Evolutionary conservation across 2,888 invertebrate genomes (phyloP), one percentile per base, ranked within the genome.

Genomic region (Slavum lentiscoides): DNA sequence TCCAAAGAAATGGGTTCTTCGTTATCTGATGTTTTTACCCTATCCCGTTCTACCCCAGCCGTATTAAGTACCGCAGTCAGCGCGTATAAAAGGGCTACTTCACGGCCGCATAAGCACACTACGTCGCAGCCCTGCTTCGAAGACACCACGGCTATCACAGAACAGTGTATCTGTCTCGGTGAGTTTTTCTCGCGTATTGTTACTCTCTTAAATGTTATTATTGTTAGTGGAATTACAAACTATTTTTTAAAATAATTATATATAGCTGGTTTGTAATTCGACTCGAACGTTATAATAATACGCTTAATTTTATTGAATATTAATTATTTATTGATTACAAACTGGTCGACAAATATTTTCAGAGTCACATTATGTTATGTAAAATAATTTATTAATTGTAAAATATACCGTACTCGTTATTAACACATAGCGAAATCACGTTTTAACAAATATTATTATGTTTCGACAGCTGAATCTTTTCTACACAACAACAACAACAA

Each of bases 51-150:
- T 7, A 19, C 21, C 21, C 58, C 17, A 4, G 11, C 8, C n/a
- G n/a, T 17, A 21, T 55, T 49, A 23, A 13, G 7, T 39, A 39
- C 53, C 5, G 19, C 55, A 7, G 39, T 13, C 21, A 17, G 39
- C 19, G 1, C 3, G 37, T 67, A 75, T 75, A 75, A 58, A 75
- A 75, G 58, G 39, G 39, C 67, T 58, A 66, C 66, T 75, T 21
- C 13, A 9, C 75, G 8, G 17, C 58, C 66, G 64, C 23, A 67
- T 9, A 8, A 61, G 37, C 64, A 75, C 75, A 75, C 66, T 75
- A 39, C 37, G 66, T 8, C 17, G 8, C 23, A 21, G 39, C 13
- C 19, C 11, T 39, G 7, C 39, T 64, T 19, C n/a, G 43, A 67
- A 58, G 75, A 67, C 55, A 21, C 55, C 23, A 37, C 37, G 55